Base-by-base conservation (phyloP, 2,113 vertebrate genomes). In the Coreoperca whiteheadi region DNA sequence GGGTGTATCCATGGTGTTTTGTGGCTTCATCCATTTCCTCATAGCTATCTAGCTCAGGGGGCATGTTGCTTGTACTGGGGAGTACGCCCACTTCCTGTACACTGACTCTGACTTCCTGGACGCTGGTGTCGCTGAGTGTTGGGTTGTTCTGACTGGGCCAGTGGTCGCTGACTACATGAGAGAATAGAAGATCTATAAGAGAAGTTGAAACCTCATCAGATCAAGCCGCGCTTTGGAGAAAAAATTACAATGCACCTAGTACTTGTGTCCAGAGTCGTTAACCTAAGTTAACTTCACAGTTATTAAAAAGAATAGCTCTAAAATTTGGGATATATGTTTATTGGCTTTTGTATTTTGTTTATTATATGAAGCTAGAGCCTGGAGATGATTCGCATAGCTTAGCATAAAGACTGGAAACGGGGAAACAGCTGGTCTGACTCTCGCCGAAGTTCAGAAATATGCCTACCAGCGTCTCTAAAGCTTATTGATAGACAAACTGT, bases 161-260 rank as follows among this genome's bases (percentile, higher is more conserved):
- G 87, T 96, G 95, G 91, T 97, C 96, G 2, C 95, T 96, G 94
- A 97, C 96, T 96, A 95, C 94, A 91, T 95, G 93, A 92, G 93
- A 94, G 83, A 92, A 82, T 78, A 95, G 92, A 90, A 96, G 94
- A 94, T 95, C 95, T 96, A 93, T 91, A 94, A 94, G 89, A 93
- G 90, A 95, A 94, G 92, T 92, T 88, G 87, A 92, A 94, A 93
- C 83, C 81, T 80, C 39, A 94, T 96, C 89, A 95, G 93, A 90
- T 85, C 46, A 81, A 86, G 85, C 53, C 57, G 53, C 21, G 74
- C 51, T 72, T 66, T 34, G 30, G 67, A 74, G 64, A 50, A 69
- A 50, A 76, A 32, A 83, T 65, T 14, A 84, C 69, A 89, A 50
- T 73, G 46, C 51, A 75, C 3, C 21, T 21, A 64, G 6, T 53